Conservation (phyloP, 1,140 invertebrate species). For the Antheraea mylitta region DNA sequence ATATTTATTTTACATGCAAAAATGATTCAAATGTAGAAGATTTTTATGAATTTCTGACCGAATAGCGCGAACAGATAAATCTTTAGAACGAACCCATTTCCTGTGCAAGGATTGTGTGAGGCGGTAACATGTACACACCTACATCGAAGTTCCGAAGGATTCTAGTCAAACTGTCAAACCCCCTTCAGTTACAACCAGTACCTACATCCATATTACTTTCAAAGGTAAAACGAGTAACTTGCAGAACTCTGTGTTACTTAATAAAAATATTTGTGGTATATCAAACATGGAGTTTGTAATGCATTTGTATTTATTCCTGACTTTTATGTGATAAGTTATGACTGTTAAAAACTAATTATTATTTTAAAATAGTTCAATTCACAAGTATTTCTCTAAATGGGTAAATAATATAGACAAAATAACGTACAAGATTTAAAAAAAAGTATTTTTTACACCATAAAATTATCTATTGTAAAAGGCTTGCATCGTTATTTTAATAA, state of each 20-base stretch:
- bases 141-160: slow-evolving; percentile 23
- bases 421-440: no score
- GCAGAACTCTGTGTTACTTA: no score
- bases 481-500: no score
- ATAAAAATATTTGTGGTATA: neutral
- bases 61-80: neutral
- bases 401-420: no score
- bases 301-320: no score
- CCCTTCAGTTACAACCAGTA: slow-evolving; percentile 23
- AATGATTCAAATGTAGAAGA: neutral
- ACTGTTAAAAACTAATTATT: no score
- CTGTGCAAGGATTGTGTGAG: slow-evolving; percentile 19
- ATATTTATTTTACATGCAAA: neutral
- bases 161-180: slow-evolving; percentile 29
- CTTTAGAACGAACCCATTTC: slow-evolving; percentile 15
- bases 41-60: neutral
- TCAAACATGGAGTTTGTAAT: neutral
- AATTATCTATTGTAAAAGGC: no score
- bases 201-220: slow-evolving; percentile 15
- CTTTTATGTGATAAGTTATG: no score
- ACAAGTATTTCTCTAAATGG: no score
- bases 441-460: no score
- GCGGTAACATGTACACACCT: slow-evolving; percentile 16
- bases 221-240: slow-evolving; percentile 9
- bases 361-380: no score